Evolutionary conservation across 1,140 invertebrate species (phyloP).

Genomic region (Pteromalus puparum): DNA sequence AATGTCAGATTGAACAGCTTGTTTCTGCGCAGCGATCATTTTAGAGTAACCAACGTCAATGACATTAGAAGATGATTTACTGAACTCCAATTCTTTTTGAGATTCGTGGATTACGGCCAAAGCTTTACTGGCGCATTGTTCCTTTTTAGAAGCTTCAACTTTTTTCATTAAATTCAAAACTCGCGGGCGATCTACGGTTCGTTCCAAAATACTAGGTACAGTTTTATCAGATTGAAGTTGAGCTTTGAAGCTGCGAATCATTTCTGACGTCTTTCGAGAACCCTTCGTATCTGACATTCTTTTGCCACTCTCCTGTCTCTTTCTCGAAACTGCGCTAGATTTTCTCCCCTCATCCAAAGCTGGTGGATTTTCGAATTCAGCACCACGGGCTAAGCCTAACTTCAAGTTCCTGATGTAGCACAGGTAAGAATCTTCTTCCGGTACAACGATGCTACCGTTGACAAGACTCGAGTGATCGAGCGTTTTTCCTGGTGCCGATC

Average conservation of each 20-base stretch:
- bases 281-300: not conserved
- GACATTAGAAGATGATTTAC: not conserved
- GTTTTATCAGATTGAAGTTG: not conserved
- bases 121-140: not conserved
- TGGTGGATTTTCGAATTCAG: slow-evolving; percentile 47
- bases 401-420: slow-evolving; percentile 59
- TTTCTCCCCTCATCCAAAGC: not conserved
- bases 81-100: not conserved
- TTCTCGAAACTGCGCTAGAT: not conserved
- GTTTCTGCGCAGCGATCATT: not conserved
- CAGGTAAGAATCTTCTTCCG: slow-evolving; percentile 59
- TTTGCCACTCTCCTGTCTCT: not conserved
- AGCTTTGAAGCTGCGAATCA: not conserved
- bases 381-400: slow-evolving; percentile 53
- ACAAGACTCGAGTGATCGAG: slow-evolving; percentile 35
- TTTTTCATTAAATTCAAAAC: slow-evolving; percentile 17
- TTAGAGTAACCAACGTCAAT: not conserved
- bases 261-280: not conserved
- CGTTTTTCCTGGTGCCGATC: slow-evolving; percentile 55
- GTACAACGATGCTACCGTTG: slow-evolving; percentile 53
- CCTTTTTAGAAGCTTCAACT: not conserved
- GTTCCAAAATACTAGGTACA: not conserved
- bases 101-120: not conserved
- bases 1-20: not conserved
- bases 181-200: not conserved